A percentile compares a stretch with the other conserved stretches of the same genome.
Evolutionary conservation across 2,797 vertebrate genomes (phyloP).

Genomic region (Falco berigora): DNA sequence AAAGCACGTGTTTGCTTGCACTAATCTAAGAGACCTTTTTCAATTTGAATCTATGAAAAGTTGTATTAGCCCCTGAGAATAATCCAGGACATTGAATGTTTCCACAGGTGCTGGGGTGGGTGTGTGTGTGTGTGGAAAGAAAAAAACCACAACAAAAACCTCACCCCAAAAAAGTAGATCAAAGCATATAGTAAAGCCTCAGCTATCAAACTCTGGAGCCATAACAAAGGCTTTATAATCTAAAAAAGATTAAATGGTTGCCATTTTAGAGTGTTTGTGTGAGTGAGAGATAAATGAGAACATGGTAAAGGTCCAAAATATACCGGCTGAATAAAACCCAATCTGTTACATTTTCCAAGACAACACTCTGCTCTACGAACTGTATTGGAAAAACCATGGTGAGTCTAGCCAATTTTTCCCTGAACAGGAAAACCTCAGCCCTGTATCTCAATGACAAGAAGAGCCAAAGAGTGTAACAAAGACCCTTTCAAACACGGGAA

Average conservation of each 20-base stretch:
- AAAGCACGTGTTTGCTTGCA: background rate
- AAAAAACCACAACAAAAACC: background rate
- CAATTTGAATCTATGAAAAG: background rate
- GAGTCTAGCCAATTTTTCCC: background rate
- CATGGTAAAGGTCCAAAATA: slow-evolving; percentile 16
- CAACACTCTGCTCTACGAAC: background rate
- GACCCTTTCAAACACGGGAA: background rate
- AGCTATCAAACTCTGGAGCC: slow-evolving; percentile 22
- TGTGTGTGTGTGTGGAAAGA: too few species aligned
- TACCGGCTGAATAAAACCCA: background rate
- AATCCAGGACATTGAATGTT: background rate
- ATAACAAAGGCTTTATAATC: slow-evolving; percentile 37
- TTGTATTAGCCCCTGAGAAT: background rate
- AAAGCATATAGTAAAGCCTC: background rate
- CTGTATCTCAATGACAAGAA: background rate
- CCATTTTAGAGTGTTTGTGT: background rate
- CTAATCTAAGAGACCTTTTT: background rate
- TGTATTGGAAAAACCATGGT: background rate
- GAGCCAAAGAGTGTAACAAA: background rate
- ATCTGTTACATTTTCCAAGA: slow-evolving; percentile 3
- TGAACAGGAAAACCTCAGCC: slow-evolving; percentile 1
- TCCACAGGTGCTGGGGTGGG: too few species aligned
- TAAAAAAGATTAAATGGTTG: slow-evolving; percentile 39
- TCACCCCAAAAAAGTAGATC: background rate
- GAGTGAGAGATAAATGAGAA: slow-evolving; percentile 31